Evolutionary conservation across 92 coral and sea anemone species (phyloP).

Genomic region (Plumapathes pennacea): DNA sequence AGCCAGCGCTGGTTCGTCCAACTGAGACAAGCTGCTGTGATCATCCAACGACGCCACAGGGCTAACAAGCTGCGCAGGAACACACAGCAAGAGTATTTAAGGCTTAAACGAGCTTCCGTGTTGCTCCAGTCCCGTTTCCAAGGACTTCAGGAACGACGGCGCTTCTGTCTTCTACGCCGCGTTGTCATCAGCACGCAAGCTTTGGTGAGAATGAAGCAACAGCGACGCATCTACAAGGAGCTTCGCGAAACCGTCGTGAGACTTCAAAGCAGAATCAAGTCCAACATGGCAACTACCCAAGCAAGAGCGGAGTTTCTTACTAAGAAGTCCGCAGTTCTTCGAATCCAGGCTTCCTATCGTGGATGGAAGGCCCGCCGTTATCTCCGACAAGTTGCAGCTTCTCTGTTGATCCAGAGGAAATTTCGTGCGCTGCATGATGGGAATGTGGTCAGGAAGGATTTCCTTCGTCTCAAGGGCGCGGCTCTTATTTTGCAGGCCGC

Average conservation of each 20-base stretch:
- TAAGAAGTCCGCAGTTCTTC: constrained; percentile 40
- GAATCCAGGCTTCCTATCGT: constrained; percentile 58
- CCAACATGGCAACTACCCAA: constrained; percentile 9
- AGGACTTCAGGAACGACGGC: constrained; percentile 28
- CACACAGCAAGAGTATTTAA: constrained; percentile 29
- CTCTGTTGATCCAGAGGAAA: constrained; percentile 57
- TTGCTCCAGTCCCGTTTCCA: constrained; percentile 35
- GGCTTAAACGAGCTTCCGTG: constrained; percentile 36
- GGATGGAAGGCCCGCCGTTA: constrained; percentile 54
- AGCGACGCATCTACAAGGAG: constrained; percentile 20
- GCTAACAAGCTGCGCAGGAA: constrained; percentile 41
- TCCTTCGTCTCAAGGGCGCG: constrained; percentile 40
- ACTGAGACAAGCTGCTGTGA: constrained; percentile 41
- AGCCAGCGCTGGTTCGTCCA: constrained; percentile 22
- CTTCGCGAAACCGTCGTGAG: constrained; percentile 27
- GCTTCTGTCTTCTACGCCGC: constrained; percentile 13
- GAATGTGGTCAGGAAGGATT: constrained; percentile 34
- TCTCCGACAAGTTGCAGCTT: constrained; percentile 46
- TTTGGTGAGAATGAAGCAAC: constrained; percentile 45
- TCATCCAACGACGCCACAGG: constrained; percentile 63
- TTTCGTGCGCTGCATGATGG: constrained; percentile 57
- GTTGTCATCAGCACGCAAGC: constrained; percentile 67
- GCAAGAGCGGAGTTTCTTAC: constrained; percentile 24
- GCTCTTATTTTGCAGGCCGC: constrained; percentile 66
- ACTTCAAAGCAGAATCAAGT: constrained; percentile 61